Evolutionary conservation across 2,797 vertebrate genomes (phyloP).

Genomic region (Anabas testudineus): DNA sequence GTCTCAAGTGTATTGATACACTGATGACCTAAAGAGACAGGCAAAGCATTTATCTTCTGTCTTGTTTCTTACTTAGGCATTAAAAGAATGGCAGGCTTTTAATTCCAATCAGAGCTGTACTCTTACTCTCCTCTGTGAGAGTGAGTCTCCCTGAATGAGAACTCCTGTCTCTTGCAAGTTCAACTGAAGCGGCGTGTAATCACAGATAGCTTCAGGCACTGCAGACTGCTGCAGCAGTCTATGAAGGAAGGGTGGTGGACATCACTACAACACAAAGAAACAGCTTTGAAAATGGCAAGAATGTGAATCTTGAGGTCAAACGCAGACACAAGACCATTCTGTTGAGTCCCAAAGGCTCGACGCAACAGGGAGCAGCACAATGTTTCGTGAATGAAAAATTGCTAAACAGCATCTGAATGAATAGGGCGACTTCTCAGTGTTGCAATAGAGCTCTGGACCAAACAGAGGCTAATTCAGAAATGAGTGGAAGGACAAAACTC

Average conservation of each 20-base stretch:
- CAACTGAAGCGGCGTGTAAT: constrained; percentile 70
- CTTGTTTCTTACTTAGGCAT: constrained; percentile 31
- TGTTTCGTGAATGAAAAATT: constrained; percentile 66
- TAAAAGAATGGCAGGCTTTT: constrained; percentile 49
- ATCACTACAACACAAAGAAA: constrained; percentile 75
- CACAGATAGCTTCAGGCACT: constrained; percentile 72
- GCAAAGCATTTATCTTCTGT: constrained; percentile 47
- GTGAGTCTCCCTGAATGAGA: constrained; percentile 68
- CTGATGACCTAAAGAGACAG: constrained; percentile 33
- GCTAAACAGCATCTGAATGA: constrained; percentile 43
- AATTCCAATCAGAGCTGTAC: constrained; percentile 48
- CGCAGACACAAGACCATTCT: constrained; percentile 63
- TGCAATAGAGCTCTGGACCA: constrained; percentile 38
- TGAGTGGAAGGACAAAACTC: constrained; percentile 54
- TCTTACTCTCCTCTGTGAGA: constrained; percentile 44
- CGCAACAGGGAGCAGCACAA: constrained; percentile 16
- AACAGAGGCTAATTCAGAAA: constrained; percentile 64
- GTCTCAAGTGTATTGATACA: constrained; percentile 20
- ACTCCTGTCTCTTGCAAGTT: constrained; percentile 74
- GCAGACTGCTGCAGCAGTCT: constrained; percentile 58
- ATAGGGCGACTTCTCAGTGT: constrained; percentile 48
- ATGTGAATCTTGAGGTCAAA: constrained; percentile 76
- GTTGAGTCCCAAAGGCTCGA: constrained; percentile 51
- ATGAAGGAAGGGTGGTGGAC: constrained; percentile 61
- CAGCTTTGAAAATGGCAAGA: constrained; percentile 72